phyloP scores from a whole-genome alignment of 2,888 invertebrate species.

The Mayetiola destructor region DNA sequence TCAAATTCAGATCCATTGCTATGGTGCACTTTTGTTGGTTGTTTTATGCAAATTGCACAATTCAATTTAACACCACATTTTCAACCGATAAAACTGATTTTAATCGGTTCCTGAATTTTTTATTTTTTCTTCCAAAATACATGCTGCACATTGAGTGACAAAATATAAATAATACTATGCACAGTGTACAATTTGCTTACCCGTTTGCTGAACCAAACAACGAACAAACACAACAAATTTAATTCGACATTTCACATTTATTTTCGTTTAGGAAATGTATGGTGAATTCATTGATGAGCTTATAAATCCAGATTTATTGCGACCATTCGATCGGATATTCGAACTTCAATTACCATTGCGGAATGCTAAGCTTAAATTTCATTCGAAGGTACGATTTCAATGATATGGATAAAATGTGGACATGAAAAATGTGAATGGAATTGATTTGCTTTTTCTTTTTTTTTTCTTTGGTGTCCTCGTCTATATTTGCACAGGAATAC shows the following conservation, averaged over 20 bases:
- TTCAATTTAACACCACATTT: too few relatives aligned
- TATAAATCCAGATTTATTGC: conserved; percentile 13
- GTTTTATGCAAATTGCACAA: too few relatives aligned
- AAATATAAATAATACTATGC: neutral
- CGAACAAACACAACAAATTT: neutral
- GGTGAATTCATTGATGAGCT: conserved; percentile 7
- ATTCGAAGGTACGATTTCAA: neutral
- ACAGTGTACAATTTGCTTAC: neutral
- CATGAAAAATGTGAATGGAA: neutral
- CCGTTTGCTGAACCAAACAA: neutral
- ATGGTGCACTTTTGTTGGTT: neutral
- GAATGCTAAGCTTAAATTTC: neutral
- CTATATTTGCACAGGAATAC: conserved; percentile 14
- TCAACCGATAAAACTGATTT: neutral
- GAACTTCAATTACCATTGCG: neutral
- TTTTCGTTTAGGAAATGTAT: conserved; percentile 14
- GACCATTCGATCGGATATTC: conserved; percentile 14
- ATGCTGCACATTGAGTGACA: neutral
- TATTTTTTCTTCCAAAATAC: too few relatives aligned
- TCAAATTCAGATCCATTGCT: neutral
- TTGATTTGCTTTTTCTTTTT: neutral
- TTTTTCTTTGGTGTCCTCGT: neutral
- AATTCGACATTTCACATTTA: neutral
- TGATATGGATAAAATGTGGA: neutral
- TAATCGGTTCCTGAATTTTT: too few relatives aligned